Evolutionary conservation across 2,888 invertebrate species (phyloP).

Genomic region (Oscheius sp.): DNA sequence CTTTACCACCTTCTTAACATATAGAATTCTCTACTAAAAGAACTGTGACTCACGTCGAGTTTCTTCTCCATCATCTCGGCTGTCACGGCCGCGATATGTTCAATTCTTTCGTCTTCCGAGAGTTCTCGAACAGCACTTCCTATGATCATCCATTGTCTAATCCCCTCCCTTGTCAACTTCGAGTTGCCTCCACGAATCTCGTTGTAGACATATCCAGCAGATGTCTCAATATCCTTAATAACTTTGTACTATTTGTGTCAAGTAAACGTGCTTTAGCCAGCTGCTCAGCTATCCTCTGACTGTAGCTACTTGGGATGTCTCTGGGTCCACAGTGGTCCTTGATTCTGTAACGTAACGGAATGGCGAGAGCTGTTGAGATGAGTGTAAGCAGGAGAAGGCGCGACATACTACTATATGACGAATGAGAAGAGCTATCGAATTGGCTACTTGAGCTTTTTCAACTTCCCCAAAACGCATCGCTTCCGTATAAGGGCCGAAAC

Average conservation of each 20-base stretch:
- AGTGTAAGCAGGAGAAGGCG: neutral
- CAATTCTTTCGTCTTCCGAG: neutral
- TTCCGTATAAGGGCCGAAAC: neutral
- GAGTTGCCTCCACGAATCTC: neutral
- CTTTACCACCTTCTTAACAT: neutral
- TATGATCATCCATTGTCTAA: neutral
- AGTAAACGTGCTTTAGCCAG: neutral
- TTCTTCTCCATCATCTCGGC: neutral
- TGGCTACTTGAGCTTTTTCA: neutral
- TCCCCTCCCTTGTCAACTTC: neutral
- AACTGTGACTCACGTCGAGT: neutral
- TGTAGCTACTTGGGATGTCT: neutral
- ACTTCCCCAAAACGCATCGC: neutral
- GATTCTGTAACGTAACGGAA: neutral
- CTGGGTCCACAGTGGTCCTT: neutral
- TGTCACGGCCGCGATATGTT: neutral
- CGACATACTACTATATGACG: neutral
- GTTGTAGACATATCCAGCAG: neutral
- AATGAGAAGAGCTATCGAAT: neutral
- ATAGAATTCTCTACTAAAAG: too few relatives aligned
- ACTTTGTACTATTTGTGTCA: neutral
- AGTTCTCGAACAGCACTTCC: neutral
- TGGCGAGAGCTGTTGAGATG: neutral
- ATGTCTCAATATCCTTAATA: neutral
- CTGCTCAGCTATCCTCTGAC: neutral